These are phyloP conservation scores for Microtus obscurus DNA, from an alignment of 2,797 vertebrate species.

Conservation along the genomic window DNA sequence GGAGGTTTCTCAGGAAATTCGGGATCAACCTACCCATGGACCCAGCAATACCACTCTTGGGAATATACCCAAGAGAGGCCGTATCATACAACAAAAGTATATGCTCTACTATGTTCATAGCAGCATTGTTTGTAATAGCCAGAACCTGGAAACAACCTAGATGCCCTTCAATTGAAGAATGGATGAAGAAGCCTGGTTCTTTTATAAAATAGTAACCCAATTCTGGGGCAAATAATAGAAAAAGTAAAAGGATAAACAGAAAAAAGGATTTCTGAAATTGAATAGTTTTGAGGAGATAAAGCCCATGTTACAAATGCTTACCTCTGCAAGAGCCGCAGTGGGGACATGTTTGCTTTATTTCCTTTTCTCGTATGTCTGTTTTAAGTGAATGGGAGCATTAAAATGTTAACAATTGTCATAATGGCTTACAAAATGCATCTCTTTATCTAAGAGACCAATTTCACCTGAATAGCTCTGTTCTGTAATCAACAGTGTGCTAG, in stretches of 20 bases:
- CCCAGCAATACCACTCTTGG: no score
- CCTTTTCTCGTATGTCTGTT: not conserved
- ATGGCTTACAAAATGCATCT: not conserved
- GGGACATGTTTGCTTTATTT: not conserved
- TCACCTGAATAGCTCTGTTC: not conserved
- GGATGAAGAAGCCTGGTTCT: not conserved
- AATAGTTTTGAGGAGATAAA: not conserved
- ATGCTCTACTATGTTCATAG: no score
- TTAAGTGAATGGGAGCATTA: not conserved
- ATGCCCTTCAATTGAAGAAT: no score
- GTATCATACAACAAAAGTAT: no score
- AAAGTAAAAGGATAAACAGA: not conserved
- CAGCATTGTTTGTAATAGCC: no score
- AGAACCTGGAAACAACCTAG: no score
- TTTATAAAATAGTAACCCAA: not conserved
- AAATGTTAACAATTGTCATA: not conserved
- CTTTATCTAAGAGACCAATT: slow-evolving; percentile 8
- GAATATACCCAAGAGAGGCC: no score
- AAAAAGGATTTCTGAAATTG: not conserved
- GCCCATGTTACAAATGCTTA: not conserved
- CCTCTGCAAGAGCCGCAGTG: not conserved
- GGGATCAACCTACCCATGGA: no score
- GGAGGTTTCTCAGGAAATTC: no score
- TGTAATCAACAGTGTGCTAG: not conserved
- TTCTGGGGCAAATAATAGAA: slow-evolving; percentile 12